Conservation (phyloP, 1,140 invertebrate species). For the Lineus longissimus region DNA sequence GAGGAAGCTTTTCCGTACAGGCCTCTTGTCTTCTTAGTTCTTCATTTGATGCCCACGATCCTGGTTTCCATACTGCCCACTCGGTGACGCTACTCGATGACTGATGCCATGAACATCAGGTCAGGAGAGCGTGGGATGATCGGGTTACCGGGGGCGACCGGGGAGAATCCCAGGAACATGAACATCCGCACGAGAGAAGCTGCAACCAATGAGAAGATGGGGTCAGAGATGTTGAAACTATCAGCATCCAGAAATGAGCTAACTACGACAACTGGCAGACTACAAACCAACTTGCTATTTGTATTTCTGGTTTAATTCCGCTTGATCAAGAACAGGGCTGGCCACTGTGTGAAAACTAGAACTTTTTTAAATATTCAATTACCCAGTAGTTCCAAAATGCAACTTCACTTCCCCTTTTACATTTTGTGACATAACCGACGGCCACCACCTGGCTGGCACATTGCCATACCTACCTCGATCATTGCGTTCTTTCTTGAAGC, state of each 20-base stretch:
- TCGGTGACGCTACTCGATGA: constrained; percentile 33
- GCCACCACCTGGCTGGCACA: too few relatives aligned
- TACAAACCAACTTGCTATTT: background rate
- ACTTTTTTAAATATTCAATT: too few relatives aligned
- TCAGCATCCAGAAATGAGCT: constrained; percentile 38
- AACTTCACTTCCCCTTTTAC: too few relatives aligned
- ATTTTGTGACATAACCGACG: too few relatives aligned
- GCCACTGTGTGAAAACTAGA: too few relatives aligned
- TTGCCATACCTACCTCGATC: constrained; percentile 73
- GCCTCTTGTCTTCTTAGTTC: too few relatives aligned
- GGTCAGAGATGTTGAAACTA: too few relatives aligned
- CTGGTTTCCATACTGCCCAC: constrained; percentile 1
- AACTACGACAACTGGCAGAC: background rate
- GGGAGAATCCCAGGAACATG: constrained; percentile 92
- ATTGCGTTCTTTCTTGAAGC: constrained; percentile 75
- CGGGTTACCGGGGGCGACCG: constrained; percentile 75
- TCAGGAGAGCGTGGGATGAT: constrained; percentile 56
- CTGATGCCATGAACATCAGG: constrained; percentile 48
- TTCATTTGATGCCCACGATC: constrained; percentile 11
- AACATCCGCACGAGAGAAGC: constrained; percentile 85
- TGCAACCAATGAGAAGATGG: too few relatives aligned
- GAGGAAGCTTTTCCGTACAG: too few relatives aligned
- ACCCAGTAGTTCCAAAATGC: too few relatives aligned
- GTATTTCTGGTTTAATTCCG: background rate
- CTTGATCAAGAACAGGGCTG: background rate